Evolutionary conservation across 2,888 invertebrate species (phyloP), one percentile per base, ranked within the genome.

Genomic region (Lycia hirtaria): DNA sequence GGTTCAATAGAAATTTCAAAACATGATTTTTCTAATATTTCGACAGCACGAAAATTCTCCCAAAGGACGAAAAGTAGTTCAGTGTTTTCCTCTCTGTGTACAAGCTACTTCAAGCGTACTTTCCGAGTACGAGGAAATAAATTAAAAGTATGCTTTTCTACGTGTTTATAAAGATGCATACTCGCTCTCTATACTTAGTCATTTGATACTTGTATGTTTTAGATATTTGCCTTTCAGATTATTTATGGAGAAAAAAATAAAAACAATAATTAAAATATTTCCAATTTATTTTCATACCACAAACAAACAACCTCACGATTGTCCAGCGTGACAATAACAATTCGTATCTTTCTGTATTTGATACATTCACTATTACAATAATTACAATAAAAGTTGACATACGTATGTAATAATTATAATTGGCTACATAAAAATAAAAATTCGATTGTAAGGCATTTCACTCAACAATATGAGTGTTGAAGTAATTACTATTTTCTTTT

Each of bases 251-350:
- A 15, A 1, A 10, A 20, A 38, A 52, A 17, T 53, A 14, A 51
- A 49, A 47, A 55, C n/a, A 22, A 22, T 7, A 19, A 12, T 22
- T 17, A 15, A 15, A 17, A 41, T 41, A 45, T 33, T 53, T 44
- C 54, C 52, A 51, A 51, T 65, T 62, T 62, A 60, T 65, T 62
- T 57, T 32, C 49, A 56, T 60, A 62, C 62, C 64, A 62, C 62
- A 61, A 41, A 62, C 62, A 61, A 41, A 56, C 47, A 38, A 55
- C 41, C 53, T 2, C n/a, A 19, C 12, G 26, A 26, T 17, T 28
- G 26, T 26, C 19, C 12, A 20, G 44, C 50, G 54, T 43, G 32
- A 45, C 15, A 48, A 52, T 55, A 57, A 63, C 40, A 60, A 52
- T 15, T 30, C 30, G 28, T 41, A 51, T 38, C 26, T 35, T 9